Base-by-base conservation (phyloP, 2,113 vertebrate genomes). In the Proteles cristata region DNA sequence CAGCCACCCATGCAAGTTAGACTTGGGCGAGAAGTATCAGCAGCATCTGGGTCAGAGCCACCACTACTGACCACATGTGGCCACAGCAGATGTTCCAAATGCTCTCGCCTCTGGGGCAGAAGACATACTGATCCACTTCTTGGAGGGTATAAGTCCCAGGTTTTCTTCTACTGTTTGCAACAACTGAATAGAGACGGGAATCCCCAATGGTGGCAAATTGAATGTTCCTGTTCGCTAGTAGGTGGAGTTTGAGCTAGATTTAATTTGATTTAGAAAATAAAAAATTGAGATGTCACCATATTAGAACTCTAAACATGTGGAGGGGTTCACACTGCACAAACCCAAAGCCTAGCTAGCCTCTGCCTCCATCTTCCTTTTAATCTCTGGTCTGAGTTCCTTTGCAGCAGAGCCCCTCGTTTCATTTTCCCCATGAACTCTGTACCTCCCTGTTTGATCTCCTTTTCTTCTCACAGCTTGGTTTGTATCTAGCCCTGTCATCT, bases 211-310 rank as follows among this genome's bases (percentile, higher is more conserved):
- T 58, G 53, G 73, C 45, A 35, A 83, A 84, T 8, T 7, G 31
- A 50, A 1, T 39, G 87, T 58, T 76, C 63, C 76, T 68, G 33
- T 39, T 87, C 45, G 63, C 33, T 23, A 26, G 50, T 7, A 63
- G 76, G 63, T 43, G 39, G 68, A 68, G 33, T 31, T 23, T 71
- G 23, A 58, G 63, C 71, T 77, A 53, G 68, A 31, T 88, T 91
- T 61, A 63, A 91, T 94, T 76, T 84, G 81, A 94, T 79, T 96
- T 68, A 69, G 76, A 61, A 89, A 90, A 90, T 63, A 1, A 90
- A 82, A 90, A 76, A n/a, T 11, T 53, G 48, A 90, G 69, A 76
- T 43, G 45, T 43, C 53, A 26, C 77, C 48, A 25, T 17, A 8
- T 61, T 63, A 90, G 74, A 93, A 92, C 87, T 66, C n/a, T n/a